A percentile compares a stretch with the other conserved stretches of the same genome.
phyloP scores from a whole-genome alignment of 2,888 invertebrate species.

The Smittia sp. region DNA sequence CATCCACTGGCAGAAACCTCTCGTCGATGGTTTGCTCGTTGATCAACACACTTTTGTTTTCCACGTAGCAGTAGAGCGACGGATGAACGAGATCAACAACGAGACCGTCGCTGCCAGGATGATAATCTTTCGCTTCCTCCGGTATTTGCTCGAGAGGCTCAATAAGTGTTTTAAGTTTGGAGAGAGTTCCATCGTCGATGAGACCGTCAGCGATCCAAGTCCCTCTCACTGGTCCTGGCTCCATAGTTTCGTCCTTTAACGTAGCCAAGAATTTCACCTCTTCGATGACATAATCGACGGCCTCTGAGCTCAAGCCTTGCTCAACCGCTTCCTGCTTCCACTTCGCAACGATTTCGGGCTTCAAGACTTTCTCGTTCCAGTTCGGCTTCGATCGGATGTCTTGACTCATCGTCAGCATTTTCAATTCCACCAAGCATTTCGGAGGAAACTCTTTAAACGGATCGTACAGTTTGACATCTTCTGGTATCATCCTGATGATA shows the following conservation, averaged over 20 bases:
- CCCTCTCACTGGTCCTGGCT: neutral
- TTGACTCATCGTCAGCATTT: neutral
- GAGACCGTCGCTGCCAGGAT: neutral
- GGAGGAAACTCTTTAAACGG: neutral
- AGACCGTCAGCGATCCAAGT: neutral
- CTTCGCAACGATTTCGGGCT: neutral
- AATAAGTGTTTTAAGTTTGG: neutral
- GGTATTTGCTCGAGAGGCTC: neutral
- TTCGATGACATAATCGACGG: neutral
- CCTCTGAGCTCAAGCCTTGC: neutral
- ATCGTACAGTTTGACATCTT: neutral
- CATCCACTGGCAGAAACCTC: neutral
- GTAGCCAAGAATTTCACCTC: neutral
- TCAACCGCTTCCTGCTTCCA: neutral
- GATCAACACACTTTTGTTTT: neutral
- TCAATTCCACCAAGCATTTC: neutral
- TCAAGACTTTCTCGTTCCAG: neutral
- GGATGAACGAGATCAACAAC: constrained; percentile 4
- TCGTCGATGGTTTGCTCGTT: neutral
- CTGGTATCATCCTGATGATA: too few relatives aligned
- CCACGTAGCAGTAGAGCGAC: constrained; percentile 3
- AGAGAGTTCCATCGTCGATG: neutral
- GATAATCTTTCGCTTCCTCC: neutral
- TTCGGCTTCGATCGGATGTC: neutral
- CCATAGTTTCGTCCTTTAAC: neutral